Conservation (phyloP, 2,888 invertebrate genomes). For the Conus canariensis region DNA sequence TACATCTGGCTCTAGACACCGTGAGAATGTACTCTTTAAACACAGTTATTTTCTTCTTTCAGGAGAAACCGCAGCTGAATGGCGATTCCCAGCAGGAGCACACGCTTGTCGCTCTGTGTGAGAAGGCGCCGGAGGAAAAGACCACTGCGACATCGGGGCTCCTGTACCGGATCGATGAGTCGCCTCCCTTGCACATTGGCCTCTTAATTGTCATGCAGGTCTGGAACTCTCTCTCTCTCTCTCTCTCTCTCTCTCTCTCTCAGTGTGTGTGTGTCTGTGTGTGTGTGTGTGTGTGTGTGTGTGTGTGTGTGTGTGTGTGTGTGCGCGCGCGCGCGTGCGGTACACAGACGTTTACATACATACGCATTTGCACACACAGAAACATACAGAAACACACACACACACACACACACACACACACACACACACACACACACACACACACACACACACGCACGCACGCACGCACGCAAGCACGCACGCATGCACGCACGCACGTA, state of each 20-base stretch:
- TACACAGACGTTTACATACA: not conserved
- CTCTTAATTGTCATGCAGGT: not conserved
- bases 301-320: not conserved
- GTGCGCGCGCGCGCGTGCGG: not conserved
- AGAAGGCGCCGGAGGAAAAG: not conserved
- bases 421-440: not conserved
- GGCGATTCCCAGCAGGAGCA: not conserved
- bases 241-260: not conserved
- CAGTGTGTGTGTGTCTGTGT: no score
- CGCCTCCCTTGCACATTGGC: not conserved
- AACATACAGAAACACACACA: not conserved
- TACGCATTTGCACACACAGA: not conserved
- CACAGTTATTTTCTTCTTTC: not conserved
- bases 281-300: not conserved
- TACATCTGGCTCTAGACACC: no score
- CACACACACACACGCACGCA: not conserved
- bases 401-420: not conserved
- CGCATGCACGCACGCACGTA: not conserved
- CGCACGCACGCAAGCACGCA: not conserved
- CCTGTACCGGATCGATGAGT: conserved; percentile 9
- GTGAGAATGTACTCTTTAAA: no score
- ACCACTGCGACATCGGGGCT: not conserved
- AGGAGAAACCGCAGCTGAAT: not conserved
- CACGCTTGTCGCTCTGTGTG: not conserved
- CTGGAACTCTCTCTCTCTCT: not conserved